Evolutionary conservation across 1,140 invertebrate species (phyloP), one percentile per base, ranked within the genome.

Genomic region (Oryzaephilus surinamensis): DNA sequence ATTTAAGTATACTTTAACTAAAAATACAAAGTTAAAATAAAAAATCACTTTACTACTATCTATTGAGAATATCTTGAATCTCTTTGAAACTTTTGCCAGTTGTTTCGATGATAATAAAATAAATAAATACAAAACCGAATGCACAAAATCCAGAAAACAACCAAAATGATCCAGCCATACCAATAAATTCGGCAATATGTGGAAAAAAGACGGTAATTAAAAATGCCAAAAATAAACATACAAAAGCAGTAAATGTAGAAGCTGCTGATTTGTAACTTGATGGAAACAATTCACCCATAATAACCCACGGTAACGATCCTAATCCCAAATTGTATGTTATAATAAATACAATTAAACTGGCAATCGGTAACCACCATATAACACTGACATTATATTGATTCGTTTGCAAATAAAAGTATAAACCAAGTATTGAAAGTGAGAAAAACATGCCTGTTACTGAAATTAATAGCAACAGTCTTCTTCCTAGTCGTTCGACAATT

Each of bases 211-310:
- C 77, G 2, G 85, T 89, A 8, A 90, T 70, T 12, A 90, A 39
- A 58, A 91, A 92, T 1, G 76, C 77, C 18, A 81, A 59, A 0
- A 71, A 51, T 84, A 85, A 93, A 50, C 81, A 86, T 28, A 76
- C 69, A 27, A 74, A 74, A 0, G 84, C 77, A 0, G 80, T 78
- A 4, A 87, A 65, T 0, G 81, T 74, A 1, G 80, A 78, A 1
- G 82, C 84, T 2, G 75, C 61, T 0, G 79, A 76, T 38, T 84
- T 83, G 10, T 88, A 67, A 45, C 79, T 74, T 0, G 76, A 65
- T 2, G 86, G 74, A 46, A 88, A 82, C 46, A 89, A 72, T 60
- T 91, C 82, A 2, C 77, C 78, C 69, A 86, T 78, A 21, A 91
- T 72, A 1, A 84, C 72, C 83, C 84, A 87, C 0, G 84, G 81